Evolutionary conservation across 2,888 invertebrate genomes (phyloP), one percentile per base, ranked within the genome.

Genomic region (Gasteruption jaculator): DNA sequence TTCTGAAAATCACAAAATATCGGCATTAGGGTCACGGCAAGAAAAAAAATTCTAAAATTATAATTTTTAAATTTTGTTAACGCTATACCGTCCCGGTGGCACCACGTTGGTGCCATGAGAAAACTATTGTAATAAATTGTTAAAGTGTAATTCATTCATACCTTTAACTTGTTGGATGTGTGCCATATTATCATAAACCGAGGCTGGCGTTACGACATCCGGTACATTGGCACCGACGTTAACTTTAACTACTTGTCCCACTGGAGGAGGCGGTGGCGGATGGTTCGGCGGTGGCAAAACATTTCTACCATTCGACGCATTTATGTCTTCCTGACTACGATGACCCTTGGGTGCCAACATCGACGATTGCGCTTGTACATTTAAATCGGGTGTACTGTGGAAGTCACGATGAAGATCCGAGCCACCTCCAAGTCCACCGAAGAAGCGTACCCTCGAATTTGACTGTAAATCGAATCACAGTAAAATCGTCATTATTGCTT

Each of bases 341-440:
- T 83, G 82, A 11, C 78, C 77, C 58, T 82, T 70, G 14, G 65
- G 60, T 3, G 56, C 65, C 18, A 63, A 41, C 37, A 61, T 52
- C 6, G 60, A 57, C 21, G 63, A 62, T 30, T 65, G 68, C 14
- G 53, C 60, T 42, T 68, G 67, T 32, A 65, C 54, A 36, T 71
- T 71, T 29, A 76, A 70, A 72, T 92, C 92, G 0, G 93, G 92
- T n/a, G 92, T 92, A 46, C 91, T 91, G 62, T 86, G 86, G 75
- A 91, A 93, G 54, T 84, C 85, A 43, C 91, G 81, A 52, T 89
- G 86, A 31, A 91, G 74, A 53, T 81, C 76, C 20, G 66, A 69
- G 27, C 72, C 72, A 24, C 71, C 71, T 27, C 71, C 69, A 10
- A 71, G 56, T 21, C 70, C 71, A 37, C 74, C 73, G 45, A 74